phyloP scores from a whole-genome alignment of 2,113 vertebrate genomes.

The Pristiophorus japonicus region DNA sequence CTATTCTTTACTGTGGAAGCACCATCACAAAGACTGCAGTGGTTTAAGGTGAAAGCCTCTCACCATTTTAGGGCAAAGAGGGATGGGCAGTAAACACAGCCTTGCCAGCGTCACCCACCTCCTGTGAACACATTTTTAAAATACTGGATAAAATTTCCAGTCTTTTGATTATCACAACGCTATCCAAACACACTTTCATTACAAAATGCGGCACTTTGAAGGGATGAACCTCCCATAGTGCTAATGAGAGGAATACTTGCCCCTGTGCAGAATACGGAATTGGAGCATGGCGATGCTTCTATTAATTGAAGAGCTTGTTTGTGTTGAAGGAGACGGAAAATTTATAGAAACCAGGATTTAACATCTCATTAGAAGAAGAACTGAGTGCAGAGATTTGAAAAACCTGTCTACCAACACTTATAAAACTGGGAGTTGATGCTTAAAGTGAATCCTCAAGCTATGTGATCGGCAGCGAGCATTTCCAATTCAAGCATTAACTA shows the following conservation, averaged over 20 bases:
- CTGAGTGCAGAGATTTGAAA: not conserved
- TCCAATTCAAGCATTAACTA: not conserved
- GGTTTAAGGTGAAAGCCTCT: not conserved
- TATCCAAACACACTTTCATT: not conserved
- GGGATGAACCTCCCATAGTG: not conserved
- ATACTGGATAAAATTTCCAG: not conserved
- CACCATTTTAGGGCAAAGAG: not conserved
- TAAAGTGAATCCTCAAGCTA: not conserved
- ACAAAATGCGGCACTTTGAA: constrained; percentile 14
- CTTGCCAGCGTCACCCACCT: not conserved
- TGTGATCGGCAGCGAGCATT: not conserved
- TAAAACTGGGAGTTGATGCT: not conserved
- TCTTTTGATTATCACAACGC: not conserved
- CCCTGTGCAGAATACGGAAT: not conserved
- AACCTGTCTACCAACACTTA: not conserved
- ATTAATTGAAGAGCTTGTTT: constrained; percentile 12
- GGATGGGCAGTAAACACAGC: not conserved
- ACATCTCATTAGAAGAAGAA: constrained; percentile 6
- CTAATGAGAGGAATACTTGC: constrained; percentile 11
- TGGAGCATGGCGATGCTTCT: not conserved
- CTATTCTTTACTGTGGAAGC: not conserved
- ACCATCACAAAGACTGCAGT: not conserved
- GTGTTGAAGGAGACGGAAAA: constrained; percentile 2
- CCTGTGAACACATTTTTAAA: not conserved
- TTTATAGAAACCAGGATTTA: no score